These are phyloP conservation scores for Steinernema carpocapsae DNA, from an alignment of 2,888 invertebrate species.

Conservation along the genomic window DNA sequence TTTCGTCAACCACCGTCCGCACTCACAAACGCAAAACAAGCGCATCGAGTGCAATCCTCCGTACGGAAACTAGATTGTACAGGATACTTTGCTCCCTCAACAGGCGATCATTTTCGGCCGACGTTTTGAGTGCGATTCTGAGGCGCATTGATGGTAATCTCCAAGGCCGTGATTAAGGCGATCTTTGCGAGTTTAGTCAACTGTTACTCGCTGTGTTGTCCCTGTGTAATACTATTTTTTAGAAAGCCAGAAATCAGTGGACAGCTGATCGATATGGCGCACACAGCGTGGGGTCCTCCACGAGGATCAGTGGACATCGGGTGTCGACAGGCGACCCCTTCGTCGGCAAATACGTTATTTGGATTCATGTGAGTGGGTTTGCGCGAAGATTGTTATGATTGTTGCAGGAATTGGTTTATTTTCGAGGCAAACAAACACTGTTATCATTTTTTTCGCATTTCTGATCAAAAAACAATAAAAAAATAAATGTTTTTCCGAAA, in stretches of 20 bases:
- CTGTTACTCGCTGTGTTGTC: too few relatives aligned
- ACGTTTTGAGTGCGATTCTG: too few relatives aligned
- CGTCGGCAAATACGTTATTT: constrained; percentile 10
- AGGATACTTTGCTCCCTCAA: too few relatives aligned
- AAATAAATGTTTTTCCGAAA: not conserved
- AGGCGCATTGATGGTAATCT: too few relatives aligned
- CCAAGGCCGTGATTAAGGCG: too few relatives aligned
- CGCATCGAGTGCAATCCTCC: too few relatives aligned
- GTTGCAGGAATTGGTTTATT: not conserved
- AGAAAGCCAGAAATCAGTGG: not conserved
- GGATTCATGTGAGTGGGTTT: constrained; percentile 27
- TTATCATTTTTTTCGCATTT: not conserved
- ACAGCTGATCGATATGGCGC: constrained; percentile 19
- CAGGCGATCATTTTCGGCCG: too few relatives aligned
- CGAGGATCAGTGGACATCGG: constrained; percentile 2
- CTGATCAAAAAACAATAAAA: not conserved
- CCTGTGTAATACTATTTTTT: not conserved
- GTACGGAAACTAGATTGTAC: too few relatives aligned
- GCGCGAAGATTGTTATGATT: not conserved
- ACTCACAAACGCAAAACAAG: too few relatives aligned
- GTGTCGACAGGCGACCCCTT: not conserved
- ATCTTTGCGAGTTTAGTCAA: too few relatives aligned
- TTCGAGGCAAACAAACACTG: not conserved
- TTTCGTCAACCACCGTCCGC: too few relatives aligned
- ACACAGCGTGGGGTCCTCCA: constrained; percentile 19